These are phyloP conservation scores for Acrobasis consociella DNA, from an alignment of 2,888 invertebrate species.

Conservation along the genomic window DNA sequence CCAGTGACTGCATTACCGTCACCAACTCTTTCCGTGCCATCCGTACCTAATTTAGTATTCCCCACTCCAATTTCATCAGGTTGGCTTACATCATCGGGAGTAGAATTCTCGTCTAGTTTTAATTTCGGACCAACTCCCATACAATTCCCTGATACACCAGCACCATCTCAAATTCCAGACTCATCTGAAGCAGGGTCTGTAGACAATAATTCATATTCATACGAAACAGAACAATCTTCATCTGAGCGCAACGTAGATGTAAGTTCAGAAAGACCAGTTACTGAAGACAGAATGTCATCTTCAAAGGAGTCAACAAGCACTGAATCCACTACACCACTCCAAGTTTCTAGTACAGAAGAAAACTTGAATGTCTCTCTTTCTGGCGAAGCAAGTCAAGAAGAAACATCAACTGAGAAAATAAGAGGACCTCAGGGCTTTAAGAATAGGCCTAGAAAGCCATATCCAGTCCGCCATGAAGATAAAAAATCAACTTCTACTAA, in stretches of 20 bases:
- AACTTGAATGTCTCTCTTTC: conserved; percentile 40
- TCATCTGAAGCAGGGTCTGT: conserved; percentile 43
- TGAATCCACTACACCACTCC: conserved; percentile 41
- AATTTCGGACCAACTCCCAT: conserved; percentile 66
- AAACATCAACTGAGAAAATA: conserved; percentile 53
- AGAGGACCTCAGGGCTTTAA: conserved; percentile 57
- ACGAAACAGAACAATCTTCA: conserved; percentile 59
- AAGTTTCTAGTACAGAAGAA: conserved; percentile 39
- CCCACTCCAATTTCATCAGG: conserved; percentile 71
- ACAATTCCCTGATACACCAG: conserved; percentile 51
- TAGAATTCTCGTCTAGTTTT: conserved; percentile 70
- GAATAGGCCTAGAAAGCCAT: conserved; percentile 70
- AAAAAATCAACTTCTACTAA: conserved; percentile 53
- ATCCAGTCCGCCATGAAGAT: conserved; percentile 59
- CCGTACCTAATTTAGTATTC: conserved; percentile 61
- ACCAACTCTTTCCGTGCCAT: conserved; percentile 41
- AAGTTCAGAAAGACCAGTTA: conserved; percentile 47
- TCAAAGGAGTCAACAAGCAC: conserved; percentile 43
- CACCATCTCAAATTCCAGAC: conserved; percentile 46
- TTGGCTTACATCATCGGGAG: conserved; percentile 72
- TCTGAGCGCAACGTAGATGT: conserved; percentile 47
- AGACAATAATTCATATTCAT: conserved; percentile 53
- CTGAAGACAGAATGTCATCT: conserved; percentile 39
- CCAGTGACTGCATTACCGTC: conserved; percentile 45
- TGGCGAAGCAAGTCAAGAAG: conserved; percentile 57